Base-by-base conservation (phyloP, 2,113 vertebrate species). In the Bettongia penicillata region DNA sequence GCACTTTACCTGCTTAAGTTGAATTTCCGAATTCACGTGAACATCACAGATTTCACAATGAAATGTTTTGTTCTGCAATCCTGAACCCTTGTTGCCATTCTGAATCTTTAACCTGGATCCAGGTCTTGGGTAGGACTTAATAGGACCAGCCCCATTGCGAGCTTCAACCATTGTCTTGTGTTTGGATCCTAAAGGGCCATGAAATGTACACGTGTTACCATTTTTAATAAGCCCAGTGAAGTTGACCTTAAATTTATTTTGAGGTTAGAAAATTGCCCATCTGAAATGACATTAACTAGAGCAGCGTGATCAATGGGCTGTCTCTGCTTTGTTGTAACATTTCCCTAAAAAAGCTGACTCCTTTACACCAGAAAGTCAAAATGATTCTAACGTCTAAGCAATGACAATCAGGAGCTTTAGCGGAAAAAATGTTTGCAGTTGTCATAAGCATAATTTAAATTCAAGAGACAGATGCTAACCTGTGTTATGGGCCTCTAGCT, bases 131-230 rank as follows among this genome's bases (percentile, higher is more conserved):
- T 99, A 99, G 68, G 99, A 99, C 98, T 99, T 99, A 98, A 99
- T 99, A 2, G 99, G 99, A 93, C 99, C 99, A 0, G 99, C 99
- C 51, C 99, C 99, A 0, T 99, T 99, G 43, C 99, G 99, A 97
- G 99, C 99, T 97, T 99, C 99, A 0, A 99, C 98, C 99, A 99
- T 99, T 4, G 99, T 99, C 99, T 99, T 99, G 99, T 99, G 99
- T 98, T 99, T 99, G 93, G 99, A 99, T 96, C 99, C 99, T 99
- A 95, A 89, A 0, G 92, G 49, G 89, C 94, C 94, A 92, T 16
- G 91, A 94, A 92, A 93, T 53, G 43, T 11, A 90, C 6, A 43
- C 0, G 7, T 53, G 22, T 47, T 95, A 96, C 51, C 28, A 61
- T 94, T 51, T 51, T 93, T 93, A 91, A 93, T 84, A 94, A 92